Evolutionary conservation across 2,113 vertebrate species (phyloP).

Genomic region (Aramus guarauna): DNA sequence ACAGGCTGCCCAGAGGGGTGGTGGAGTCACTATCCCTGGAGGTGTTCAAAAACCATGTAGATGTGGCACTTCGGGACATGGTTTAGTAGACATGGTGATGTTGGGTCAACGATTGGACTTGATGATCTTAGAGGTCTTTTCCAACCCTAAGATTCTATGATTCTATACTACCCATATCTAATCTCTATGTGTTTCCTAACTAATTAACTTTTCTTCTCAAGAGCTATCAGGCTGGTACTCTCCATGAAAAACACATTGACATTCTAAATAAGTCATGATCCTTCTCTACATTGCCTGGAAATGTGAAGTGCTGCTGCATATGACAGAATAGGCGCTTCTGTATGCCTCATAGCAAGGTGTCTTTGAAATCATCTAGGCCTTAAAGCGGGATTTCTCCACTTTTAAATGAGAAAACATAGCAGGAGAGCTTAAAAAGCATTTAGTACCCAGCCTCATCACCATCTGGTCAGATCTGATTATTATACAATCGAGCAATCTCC

Average conservation of each 20-base stretch:
- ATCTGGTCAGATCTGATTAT: constrained; percentile 80
- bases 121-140: too few species aligned
- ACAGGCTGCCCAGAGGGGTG: too few species aligned
- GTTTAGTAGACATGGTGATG: too few species aligned
- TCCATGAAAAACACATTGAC: not conserved
- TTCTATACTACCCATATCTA: not conserved
- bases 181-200: not conserved
- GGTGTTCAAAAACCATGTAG: too few species aligned
- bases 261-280: not conserved
- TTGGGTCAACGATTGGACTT: too few species aligned
- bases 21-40: too few species aligned
- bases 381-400: constrained; percentile 24
- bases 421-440: constrained; percentile 69
- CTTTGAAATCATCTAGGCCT: not conserved
- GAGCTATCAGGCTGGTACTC: not conserved
- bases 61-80: too few species aligned
- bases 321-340: not conserved
- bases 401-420: constrained; percentile 60
- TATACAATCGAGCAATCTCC: constrained; percentile 67
- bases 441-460: constrained; percentile 66
- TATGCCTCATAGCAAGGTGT: constrained; percentile 30
- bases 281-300: not conserved
- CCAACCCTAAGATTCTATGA: too few species aligned
- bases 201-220: not conserved
- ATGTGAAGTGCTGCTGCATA: not conserved